Evolutionary conservation across 2,113 vertebrate species (phyloP).

Genomic region (Cairina moschata): DNA sequence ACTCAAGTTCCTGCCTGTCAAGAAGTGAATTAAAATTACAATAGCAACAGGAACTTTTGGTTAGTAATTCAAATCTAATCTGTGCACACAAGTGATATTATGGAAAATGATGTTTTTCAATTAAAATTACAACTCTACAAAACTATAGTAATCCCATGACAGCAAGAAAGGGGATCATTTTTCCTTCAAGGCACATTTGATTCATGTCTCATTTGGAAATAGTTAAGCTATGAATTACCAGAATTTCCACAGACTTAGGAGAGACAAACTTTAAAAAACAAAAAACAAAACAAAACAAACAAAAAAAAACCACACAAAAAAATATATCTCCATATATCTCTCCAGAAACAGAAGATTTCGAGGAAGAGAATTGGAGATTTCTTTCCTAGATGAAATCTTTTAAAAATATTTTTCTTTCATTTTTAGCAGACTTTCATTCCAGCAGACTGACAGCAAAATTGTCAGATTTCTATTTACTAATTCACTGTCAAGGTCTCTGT

Average conservation of each 20-base stretch:
- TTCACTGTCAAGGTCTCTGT: neutral
- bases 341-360: neutral
- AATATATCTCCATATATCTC: neutral
- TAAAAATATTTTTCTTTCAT: neutral
- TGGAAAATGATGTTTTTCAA: constrained; percentile 15
- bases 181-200: neutral
- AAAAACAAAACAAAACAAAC: neutral
- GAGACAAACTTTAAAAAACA: neutral
- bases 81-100: neutral
- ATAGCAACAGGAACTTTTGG: constrained; percentile 15
- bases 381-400: neutral
- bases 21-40: constrained; percentile 8
- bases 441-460: neutral
- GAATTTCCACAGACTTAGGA: neutral
- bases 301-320: neutral
- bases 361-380: neutral
- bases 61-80: constrained; percentile 26
- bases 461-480: neutral
- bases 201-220: constrained; percentile 11
- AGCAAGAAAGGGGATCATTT: neutral
- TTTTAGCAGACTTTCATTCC: neutral
- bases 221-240: constrained; percentile 4
- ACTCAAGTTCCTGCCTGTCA: neutral
- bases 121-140: constrained; percentile 32
- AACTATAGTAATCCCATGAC: constrained; percentile 1